Conservation (phyloP, 1,140 invertebrate genomes). For the Eurosta solidaginis region DNA sequence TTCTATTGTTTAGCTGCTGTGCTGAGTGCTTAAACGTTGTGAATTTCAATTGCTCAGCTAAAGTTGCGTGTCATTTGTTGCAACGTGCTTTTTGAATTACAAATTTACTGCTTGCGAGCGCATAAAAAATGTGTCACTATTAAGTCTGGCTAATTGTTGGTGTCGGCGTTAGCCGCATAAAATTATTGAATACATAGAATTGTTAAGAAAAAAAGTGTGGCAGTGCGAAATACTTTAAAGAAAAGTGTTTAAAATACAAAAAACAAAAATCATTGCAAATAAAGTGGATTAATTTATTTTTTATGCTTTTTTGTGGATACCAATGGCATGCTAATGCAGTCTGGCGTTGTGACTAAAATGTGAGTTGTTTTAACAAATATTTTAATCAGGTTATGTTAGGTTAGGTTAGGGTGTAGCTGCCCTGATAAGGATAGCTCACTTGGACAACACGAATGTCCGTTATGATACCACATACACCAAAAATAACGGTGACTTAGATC, state of each 20-base stretch:
- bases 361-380: too few relatives aligned
- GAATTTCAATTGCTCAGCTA: slow-evolving; percentile 12
- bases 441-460: too few relatives aligned
- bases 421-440: too few relatives aligned
- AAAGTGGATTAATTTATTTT: not conserved
- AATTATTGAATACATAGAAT: not conserved
- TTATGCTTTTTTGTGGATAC: not conserved
- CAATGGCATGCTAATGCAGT: too few relatives aligned
- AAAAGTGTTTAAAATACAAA: not conserved
- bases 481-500: too few relatives aligned
- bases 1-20: not conserved
- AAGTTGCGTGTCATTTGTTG: not conserved
- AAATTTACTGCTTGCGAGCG: not conserved
- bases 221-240: not conserved
- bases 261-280: not conserved
- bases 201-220: not conserved
- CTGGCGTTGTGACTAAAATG: too few relatives aligned
- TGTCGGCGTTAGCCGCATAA: not conserved
- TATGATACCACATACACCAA: too few relatives aligned
- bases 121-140: slow-evolving; percentile 3
- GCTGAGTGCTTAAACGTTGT: not conserved
- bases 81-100: not conserved
- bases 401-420: too few relatives aligned
- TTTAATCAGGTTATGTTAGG: too few relatives aligned
- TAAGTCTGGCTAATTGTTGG: not conserved